phyloP scores from a whole-genome alignment of 2,888 invertebrate species.

The Chloromyia formosa region DNA sequence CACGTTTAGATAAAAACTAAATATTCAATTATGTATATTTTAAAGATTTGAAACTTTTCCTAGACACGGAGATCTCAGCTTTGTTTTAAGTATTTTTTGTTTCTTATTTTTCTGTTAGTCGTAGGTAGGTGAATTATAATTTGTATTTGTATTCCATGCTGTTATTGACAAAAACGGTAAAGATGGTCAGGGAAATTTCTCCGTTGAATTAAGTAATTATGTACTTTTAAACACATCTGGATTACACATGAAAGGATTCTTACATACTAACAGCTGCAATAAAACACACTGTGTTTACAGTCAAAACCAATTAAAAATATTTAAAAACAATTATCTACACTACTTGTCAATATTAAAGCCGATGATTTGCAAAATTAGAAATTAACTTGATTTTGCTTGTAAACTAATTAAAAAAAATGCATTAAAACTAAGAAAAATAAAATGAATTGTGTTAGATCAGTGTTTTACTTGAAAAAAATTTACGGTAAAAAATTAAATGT shows the following conservation, averaged over 20 bases:
- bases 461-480: constrained; percentile 15
- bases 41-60: too few species aligned
- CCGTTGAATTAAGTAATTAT: too few species aligned
- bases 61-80: too few species aligned
- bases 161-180: too few species aligned
- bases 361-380: constrained; percentile 26
- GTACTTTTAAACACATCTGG: background rate
- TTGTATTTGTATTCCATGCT: too few species aligned
- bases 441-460: constrained; percentile 16
- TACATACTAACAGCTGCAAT: background rate
- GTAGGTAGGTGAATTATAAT: too few species aligned
- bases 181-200: too few species aligned
- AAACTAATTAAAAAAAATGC: constrained; percentile 27
- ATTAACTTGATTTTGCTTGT: constrained; percentile 38
- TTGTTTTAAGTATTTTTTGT: too few species aligned
- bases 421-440: background rate
- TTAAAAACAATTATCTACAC: background rate
- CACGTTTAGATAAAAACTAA: too few species aligned
- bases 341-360: constrained; percentile 1
- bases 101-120: too few species aligned
- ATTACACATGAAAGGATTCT: constrained; percentile 30
- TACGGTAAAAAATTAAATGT: constrained; percentile 33
- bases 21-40: too few species aligned
- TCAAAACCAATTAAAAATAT: constrained; percentile 19
- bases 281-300: constrained; percentile 2